Conservation (phyloP, 2,888 invertebrate genomes). For the Sarcophaga subvicina region DNA sequence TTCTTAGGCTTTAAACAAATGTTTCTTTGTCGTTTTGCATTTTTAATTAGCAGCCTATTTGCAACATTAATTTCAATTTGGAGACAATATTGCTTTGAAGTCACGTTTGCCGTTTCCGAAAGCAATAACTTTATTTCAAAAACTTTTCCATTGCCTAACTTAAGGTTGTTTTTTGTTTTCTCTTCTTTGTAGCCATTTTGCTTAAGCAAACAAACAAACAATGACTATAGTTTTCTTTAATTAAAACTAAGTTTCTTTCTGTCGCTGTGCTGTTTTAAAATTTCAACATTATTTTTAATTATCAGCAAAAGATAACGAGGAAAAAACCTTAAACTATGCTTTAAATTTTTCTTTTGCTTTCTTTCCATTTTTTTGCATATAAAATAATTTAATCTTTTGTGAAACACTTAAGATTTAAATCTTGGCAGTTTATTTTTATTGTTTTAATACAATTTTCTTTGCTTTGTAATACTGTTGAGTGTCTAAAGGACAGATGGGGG, state of each 20-base stretch:
- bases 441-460: background rate
- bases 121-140: background rate
- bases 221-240: background rate
- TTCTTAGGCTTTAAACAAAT: background rate
- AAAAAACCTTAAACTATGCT: slow-evolving; percentile 40
- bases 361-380: background rate
- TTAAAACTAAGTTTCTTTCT: slow-evolving; percentile 18
- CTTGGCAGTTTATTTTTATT: slow-evolving; percentile 40
- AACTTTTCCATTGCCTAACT: background rate
- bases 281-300: slow-evolving; percentile 20
- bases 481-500: too few species aligned
- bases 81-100: slow-evolving; percentile 15
- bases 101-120: slow-evolving; percentile 14
- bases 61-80: background rate
- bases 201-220: slow-evolving; percentile 29
- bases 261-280: background rate
- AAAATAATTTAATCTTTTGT: slow-evolving; percentile 36
- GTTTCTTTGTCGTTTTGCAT: background rate
- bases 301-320: background rate
- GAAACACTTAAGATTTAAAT: slow-evolving; percentile 45
- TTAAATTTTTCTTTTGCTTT: background rate
- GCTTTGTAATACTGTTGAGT: too few species aligned
- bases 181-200: background rate
- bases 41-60: slow-evolving; percentile 3
- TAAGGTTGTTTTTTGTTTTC: background rate